Evolutionary conservation across 2,113 vertebrate species (phyloP), one percentile per base, ranked within the genome.

Genomic region (Cyprinodon tularosa): DNA sequence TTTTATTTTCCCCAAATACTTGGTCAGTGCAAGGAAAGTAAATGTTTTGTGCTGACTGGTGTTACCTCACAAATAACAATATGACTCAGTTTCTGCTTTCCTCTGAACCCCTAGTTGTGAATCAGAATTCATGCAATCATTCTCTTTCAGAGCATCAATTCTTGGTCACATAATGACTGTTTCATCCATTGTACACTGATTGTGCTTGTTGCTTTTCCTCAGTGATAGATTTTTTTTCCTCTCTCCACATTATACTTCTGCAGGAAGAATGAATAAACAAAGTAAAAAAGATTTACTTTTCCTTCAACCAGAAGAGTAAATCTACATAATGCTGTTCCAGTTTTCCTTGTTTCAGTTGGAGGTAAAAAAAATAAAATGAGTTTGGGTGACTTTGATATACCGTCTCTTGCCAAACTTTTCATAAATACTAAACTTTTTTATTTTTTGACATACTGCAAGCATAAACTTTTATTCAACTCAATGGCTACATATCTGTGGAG

Each of bases 151-250:
- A n/a, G 29, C 29, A 47, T 40, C 39, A 68, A 22, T 47, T 42
- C 64, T 15, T 63, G 50, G 44, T 69, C 48, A 64, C n/a, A 42
- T 38, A 59, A 65, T 44, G 42, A 72, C 73, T 17, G 17, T 53
- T 66, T 57, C 12, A 4, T n/a, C 38, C 63, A 37, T 40, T 29
- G 45, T 17, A 65, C n/a, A 3, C 67, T 48, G 40, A 59, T 39
- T 42, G 37, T 53, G 53, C 65, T 40, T 42, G 73, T 62, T 39
- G 73, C 11, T 8, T 48, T 57, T 0, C 62, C 15, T 22, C 60
- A 65, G 70, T 45, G 22, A 37, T 17, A 62, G 17, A 17, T 14
- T 48, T 57, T 57, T 57, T 20, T 50, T 69, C 20, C 37, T 57
- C n/a, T 20, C 57, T 69, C 20, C 37, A 36, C 29, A 37, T 29